Conservation (phyloP, 2,888 invertebrate species). For the Nomada fabriciana region DNA sequence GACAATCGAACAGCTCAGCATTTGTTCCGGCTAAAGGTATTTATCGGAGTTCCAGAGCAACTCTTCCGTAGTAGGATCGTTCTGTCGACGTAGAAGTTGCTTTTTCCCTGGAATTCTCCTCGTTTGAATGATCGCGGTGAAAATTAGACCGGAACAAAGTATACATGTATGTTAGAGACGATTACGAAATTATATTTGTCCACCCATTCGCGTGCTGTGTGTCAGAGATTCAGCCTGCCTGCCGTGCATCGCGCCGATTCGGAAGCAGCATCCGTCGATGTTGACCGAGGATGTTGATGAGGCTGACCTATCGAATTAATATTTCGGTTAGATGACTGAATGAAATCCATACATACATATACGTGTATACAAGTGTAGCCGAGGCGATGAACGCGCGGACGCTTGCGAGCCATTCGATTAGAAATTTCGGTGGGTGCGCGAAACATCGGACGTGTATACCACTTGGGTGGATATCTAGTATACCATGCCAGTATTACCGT, state of each 20-base stretch:
- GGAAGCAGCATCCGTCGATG: slow-evolving; percentile 46
- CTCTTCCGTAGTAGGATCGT: background rate
- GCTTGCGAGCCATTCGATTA: background rate
- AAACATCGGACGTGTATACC: slow-evolving; percentile 26
- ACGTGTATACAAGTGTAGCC: background rate
- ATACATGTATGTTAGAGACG: background rate
- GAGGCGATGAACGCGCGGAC: slow-evolving; percentile 5
- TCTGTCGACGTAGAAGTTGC: no score
- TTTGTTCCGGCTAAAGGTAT: slow-evolving; percentile 59
- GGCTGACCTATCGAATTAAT: slow-evolving; percentile 46
- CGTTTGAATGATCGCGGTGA: no score
- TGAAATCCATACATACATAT: background rate
- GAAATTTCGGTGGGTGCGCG: background rate
- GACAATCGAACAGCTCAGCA: slow-evolving; percentile 61
- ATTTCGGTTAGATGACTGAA: slow-evolving; percentile 29
- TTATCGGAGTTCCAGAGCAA: slow-evolving; percentile 1
- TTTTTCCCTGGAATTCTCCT: background rate
- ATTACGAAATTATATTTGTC: background rate
- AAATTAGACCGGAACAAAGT: background rate
- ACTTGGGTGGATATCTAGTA: slow-evolving; percentile 65
- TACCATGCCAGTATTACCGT: slow-evolving; percentile 81
- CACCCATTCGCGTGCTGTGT: background rate
- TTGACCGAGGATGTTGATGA: no score
- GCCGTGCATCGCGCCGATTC: slow-evolving; percentile 6
- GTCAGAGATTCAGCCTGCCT: slow-evolving; percentile 7